A percentile compares a stretch with the other conserved stretches of the same genome.
phyloP scores from a whole-genome alignment of 2,113 vertebrate species.

The Aptenodytes forsteri region DNA sequence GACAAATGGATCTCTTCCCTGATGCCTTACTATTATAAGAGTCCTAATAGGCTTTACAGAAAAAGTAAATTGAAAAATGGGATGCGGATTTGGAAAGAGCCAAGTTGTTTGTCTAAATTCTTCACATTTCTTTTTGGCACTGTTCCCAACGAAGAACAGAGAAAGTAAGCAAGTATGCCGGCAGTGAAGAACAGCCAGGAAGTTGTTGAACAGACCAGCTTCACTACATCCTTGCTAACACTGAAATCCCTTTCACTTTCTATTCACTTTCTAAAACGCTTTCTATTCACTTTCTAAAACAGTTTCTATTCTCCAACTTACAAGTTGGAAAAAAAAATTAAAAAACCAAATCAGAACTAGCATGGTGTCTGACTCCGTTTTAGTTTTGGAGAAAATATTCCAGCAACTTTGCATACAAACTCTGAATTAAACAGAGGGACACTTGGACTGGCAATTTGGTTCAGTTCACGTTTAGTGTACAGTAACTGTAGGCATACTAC shows the following conservation, averaged over 20 bases:
- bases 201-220: background rate
- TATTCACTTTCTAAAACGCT: background rate
- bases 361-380: background rate
- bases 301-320: background rate
- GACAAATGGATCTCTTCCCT: background rate
- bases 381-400: background rate
- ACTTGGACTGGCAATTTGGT: background rate
- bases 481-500: background rate
- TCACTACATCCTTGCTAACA: background rate
- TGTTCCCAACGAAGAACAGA: background rate
- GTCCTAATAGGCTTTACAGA: background rate
- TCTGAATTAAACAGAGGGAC: background rate
- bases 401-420: background rate
- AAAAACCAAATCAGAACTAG: background rate
- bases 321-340: background rate
- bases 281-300: background rate
- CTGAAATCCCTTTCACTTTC: background rate
- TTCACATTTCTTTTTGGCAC: background rate
- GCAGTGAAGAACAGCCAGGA: background rate
- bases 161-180: background rate
- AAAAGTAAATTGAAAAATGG: background rate
- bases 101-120: background rate
- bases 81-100: background rate
- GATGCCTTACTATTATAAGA: background rate
- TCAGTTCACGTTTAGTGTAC: rapidly evolving